Base-by-base conservation (phyloP, 2,888 invertebrate species). In the Micoletzkya japonica region DNA sequence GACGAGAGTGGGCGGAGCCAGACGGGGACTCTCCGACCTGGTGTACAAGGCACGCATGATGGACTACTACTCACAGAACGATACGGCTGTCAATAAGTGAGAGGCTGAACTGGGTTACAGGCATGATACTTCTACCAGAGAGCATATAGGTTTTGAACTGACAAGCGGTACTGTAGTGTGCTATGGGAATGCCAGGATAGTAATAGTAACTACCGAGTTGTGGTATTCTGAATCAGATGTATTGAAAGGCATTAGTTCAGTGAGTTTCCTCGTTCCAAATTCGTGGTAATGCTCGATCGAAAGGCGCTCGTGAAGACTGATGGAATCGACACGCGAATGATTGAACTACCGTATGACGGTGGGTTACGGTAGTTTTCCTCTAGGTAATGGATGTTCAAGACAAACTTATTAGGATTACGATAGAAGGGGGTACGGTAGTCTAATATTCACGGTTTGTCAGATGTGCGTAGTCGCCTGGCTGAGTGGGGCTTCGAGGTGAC, bases 281-380 rank as follows among this genome's bases (percentile, higher is more conserved):
- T 79, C 36, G 61, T 79, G 30, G 58, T 80, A 30, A 80, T 79
- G 78, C 75, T 80, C 28, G 80, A 79, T 57, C 54, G 70, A 24
- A 69, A 73, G 36, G 76, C 81, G 28, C 67, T 82, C 39, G 74
- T 82, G 17, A 66, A 72, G 7, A 73, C 70, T 28, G 58, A 60
- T 7, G 30, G 50, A 26, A 44, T 59, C 39, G 70, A 63, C 20
- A 70, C 73, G 0, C 52, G 52, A 52, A 60, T 77, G 68, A 64
- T 75, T 6, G 66, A 68, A 26, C 69, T 71, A 59, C 30, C 30
- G 7, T 44, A 44, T 49, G 44, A 56, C 3, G 67, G 67, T 67
- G 32, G n/a, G 63, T 24, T 61, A 26, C 4, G 2, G 17, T 20
- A n/a, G 26, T 20, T 7, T 37, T 20, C 24, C 17, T 10, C 50